A percentile compares a stretch with the other conserved stretches of the same genome.
Evolutionary conservation across 1,140 invertebrate species (phyloP).

Genomic region (Ceratina australensis): DNA sequence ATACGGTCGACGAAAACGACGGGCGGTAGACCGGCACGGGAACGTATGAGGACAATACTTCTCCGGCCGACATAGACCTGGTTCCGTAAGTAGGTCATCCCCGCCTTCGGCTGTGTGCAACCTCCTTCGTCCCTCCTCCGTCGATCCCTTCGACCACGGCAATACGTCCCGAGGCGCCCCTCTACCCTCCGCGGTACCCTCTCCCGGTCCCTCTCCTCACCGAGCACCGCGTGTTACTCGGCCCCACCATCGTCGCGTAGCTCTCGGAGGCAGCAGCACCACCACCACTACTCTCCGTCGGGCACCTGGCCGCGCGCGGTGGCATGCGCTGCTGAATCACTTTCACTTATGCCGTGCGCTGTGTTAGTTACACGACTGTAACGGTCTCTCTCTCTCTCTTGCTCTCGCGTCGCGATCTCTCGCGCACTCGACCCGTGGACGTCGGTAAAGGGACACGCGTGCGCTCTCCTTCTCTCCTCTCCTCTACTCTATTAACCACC

Average conservation of each 20-base stretch:
- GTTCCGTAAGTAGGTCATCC: slow-evolving; percentile 85
- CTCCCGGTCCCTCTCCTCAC: slow-evolving; percentile 64
- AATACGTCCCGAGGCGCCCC: slow-evolving; percentile 66
- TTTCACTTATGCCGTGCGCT: slow-evolving; percentile 78
- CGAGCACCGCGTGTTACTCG: slow-evolving; percentile 43
- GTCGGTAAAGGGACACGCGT: slow-evolving; percentile 66
- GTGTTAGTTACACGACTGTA: slow-evolving; percentile 60
- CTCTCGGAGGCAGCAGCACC: slow-evolving; percentile 71
- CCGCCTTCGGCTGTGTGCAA: slow-evolving; percentile 72
- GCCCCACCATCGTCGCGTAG: slow-evolving; percentile 50
- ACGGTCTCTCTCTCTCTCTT: slow-evolving; percentile 33
- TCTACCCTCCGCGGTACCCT: slow-evolving; percentile 63
- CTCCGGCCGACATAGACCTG: slow-evolving; percentile 79
- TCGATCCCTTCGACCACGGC: slow-evolving; percentile 69
- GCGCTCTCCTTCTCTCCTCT: slow-evolving; percentile 57
- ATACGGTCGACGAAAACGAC: slow-evolving; percentile 37
- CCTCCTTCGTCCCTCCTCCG: slow-evolving; percentile 77
- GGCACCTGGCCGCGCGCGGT: slow-evolving; percentile 79
- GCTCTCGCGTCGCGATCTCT: too few relatives aligned
- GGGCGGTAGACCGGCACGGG: slow-evolving; percentile 43
- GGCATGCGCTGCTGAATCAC: slow-evolving; percentile 77
- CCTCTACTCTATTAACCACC: slow-evolving; percentile 56
- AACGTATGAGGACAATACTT: slow-evolving; percentile 75
- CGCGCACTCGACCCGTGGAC: slow-evolving; percentile 50
- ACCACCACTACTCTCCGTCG: slow-evolving; percentile 69